Evolutionary conservation across 2,113 vertebrate species (phyloP).

Genomic region (Tenrec ecaudatus): DNA sequence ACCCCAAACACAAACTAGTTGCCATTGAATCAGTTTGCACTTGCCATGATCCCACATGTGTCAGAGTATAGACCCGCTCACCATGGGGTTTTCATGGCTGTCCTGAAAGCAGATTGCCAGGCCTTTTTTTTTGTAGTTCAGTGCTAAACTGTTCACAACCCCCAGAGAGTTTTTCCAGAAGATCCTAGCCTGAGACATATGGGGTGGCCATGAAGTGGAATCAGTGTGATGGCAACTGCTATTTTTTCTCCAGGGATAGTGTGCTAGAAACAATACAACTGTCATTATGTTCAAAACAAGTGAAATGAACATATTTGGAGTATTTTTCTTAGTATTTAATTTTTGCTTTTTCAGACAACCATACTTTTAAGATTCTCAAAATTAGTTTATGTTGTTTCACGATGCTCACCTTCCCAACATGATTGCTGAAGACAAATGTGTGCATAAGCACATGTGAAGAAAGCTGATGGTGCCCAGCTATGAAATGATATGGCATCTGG

Average conservation of each 20-base stretch:
- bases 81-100: neutral
- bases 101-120: neutral
- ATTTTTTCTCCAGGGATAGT: neutral
- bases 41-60: neutral
- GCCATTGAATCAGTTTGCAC: neutral
- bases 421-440: no score
- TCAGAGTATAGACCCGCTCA: neutral
- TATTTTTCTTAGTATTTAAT: constrained; percentile 25
- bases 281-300: constrained; percentile 8
- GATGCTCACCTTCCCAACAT: no score
- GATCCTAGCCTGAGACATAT: neutral
- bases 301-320: neutral
- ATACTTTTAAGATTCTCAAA: neutral
- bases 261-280: neutral
- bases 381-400: no score
- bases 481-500: no score
- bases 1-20: neutral
- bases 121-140: neutral
- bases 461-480: no score
- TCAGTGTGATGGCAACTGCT: neutral
- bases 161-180: neutral
- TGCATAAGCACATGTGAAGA: no score
- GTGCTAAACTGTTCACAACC: neutral
- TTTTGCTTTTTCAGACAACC: constrained; percentile 33
- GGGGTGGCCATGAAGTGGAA: neutral